phyloP scores from a whole-genome alignment of 1,140 invertebrate genomes.

The Drosophila nebulosa region DNA sequence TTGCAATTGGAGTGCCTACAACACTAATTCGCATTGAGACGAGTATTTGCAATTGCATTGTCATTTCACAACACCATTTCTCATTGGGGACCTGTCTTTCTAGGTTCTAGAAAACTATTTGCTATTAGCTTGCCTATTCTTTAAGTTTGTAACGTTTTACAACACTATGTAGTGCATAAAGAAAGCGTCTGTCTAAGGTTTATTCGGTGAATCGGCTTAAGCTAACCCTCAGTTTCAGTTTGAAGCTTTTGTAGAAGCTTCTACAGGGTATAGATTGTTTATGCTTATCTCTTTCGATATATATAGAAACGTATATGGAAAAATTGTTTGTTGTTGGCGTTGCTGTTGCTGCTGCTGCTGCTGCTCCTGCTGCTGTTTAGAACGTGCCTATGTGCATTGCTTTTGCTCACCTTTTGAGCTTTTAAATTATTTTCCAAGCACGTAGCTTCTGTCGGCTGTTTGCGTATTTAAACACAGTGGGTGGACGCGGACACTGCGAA shows the following conservation, averaged over 20 bases:
- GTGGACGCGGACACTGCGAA: background rate
- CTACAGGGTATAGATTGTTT: conserved; percentile 28
- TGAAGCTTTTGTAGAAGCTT: background rate
- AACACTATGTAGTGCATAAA: too few relatives aligned
- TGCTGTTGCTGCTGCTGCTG: conserved; percentile 30
- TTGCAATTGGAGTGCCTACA: too few relatives aligned
- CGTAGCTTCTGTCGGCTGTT: conserved; percentile 75
- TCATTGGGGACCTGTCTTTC: too few relatives aligned
- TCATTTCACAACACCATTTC: too few relatives aligned
- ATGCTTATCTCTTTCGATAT: conserved; percentile 9
- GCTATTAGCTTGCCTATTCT: too few relatives aligned
- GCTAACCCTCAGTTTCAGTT: too few relatives aligned
- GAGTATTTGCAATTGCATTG: too few relatives aligned
- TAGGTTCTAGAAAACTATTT: too few relatives aligned
- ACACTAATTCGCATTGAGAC: too few relatives aligned
- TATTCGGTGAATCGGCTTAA: too few relatives aligned
- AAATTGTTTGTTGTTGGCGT: conserved; percentile 16
- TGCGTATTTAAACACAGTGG: conserved; percentile 72
- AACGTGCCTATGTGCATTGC: conserved; percentile 75
- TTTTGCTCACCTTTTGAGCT: conserved; percentile 80
- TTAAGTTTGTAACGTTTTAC: too few relatives aligned
- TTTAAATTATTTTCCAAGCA: conserved; percentile 80
- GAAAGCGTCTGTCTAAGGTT: too few relatives aligned
- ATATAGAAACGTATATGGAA: conserved; percentile 10
- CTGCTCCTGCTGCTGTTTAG: conserved; percentile 42